A percentile compares a stretch with the other conserved stretches of the same genome.
Conservation (phyloP, 1,140 invertebrate species). For the Drosophila nigromelanica region DNA sequence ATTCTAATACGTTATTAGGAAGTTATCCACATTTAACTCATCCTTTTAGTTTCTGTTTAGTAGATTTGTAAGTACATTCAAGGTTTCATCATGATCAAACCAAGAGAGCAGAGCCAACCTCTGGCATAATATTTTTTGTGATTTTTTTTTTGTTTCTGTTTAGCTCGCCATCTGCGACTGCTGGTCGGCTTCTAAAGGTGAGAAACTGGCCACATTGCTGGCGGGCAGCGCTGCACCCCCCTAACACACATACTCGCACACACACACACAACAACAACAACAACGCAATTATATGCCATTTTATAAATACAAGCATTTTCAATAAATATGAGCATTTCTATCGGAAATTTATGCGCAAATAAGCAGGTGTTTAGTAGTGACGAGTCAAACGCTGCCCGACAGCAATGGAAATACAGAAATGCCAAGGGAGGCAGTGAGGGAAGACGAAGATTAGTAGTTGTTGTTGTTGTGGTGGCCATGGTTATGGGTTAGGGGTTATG, state of each 20-base stretch:
- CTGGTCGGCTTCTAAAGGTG: slow-evolving; percentile 74
- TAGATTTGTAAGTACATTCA: slow-evolving; percentile 29
- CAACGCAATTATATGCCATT: slow-evolving; percentile 74
- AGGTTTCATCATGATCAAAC: slow-evolving; percentile 20
- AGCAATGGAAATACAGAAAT: slow-evolving; percentile 16
- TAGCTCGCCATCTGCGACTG: slow-evolving; percentile 58
- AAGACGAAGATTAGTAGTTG: slow-evolving; percentile 3
- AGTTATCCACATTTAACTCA: too few species aligned
- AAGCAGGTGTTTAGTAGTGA: slow-evolving; percentile 78
- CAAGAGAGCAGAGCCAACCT: slow-evolving; percentile 29
- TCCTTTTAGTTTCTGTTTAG: neutral
- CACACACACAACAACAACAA: slow-evolving; percentile 3
- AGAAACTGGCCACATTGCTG: slow-evolving; percentile 79
- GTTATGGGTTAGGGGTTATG: slow-evolving; percentile 19
- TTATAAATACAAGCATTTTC: slow-evolving; percentile 68
- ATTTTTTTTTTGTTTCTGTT: slow-evolving; percentile 30
- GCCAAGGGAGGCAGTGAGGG: slow-evolving; percentile 20
- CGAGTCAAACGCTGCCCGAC: slow-evolving; percentile 50
- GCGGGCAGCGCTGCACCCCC: slow-evolving; percentile 69
- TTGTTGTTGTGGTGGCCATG: slow-evolving; percentile 6
- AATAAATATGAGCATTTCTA: slow-evolving; percentile 77
- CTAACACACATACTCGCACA: slow-evolving; percentile 45
- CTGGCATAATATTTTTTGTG: slow-evolving; percentile 51
- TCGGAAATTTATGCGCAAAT: slow-evolving; percentile 74
- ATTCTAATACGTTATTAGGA: too few species aligned